A percentile compares a stretch with the other conserved stretches of the same genome.
Conservation (phyloP, 2,113 vertebrate species). For the Trichechus manatus region DNA sequence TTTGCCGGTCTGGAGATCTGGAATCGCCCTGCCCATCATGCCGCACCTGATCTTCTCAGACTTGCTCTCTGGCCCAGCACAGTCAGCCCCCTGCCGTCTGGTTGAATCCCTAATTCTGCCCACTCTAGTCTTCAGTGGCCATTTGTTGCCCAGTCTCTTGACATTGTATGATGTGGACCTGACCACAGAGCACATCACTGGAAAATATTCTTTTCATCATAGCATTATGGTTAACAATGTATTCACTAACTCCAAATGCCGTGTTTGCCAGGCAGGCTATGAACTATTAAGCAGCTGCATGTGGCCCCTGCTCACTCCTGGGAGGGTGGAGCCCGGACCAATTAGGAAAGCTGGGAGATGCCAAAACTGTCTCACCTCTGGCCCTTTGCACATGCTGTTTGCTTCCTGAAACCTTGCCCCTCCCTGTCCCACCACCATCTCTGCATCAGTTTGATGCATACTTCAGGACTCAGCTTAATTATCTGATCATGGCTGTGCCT, state of each 20-base stretch:
- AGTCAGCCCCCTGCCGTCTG: background rate
- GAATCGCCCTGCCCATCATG: accelerated
- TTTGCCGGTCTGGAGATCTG: too few species aligned
- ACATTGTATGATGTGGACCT: accelerated
- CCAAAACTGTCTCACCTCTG: background rate
- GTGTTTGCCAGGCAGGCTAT: background rate
- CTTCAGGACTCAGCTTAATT: constrained; percentile 49
- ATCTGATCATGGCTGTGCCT: background rate
- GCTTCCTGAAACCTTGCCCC: background rate
- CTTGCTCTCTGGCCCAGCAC: too few species aligned
- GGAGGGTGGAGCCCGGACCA: background rate
- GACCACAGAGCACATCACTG: background rate
- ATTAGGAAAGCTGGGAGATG: background rate
- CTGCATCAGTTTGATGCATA: background rate
- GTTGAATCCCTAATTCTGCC: accelerated
- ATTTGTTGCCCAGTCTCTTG: background rate
- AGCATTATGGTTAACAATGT: background rate
- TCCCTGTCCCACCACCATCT: background rate
- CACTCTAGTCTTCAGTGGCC: background rate
- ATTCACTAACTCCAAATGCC: background rate
- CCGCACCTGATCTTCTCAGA: accelerated
- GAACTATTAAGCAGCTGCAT: background rate
- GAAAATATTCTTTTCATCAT: background rate
- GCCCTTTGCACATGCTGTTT: background rate
- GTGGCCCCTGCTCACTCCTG: background rate